A percentile compares a stretch with the other conserved stretches of the same genome.
phyloP scores from a whole-genome alignment of 2,113 vertebrate genomes.

The Oryzias javanicus region DNA sequence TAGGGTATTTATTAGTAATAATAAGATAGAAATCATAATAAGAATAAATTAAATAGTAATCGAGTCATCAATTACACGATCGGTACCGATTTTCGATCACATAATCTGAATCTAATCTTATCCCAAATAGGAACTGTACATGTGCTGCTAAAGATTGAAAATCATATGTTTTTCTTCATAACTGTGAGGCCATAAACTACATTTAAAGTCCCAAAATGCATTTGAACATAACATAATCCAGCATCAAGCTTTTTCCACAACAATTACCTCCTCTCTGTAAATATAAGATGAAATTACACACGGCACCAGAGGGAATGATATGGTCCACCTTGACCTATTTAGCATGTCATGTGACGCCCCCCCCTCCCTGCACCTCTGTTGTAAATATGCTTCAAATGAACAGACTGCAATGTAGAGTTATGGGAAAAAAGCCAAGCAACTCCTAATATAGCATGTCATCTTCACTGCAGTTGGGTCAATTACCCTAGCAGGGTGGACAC shows the following conservation, averaged over 20 bases:
- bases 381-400: conserved; percentile 44
- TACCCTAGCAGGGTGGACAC: conserved; percentile 48
- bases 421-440: conserved; percentile 15
- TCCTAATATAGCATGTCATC: conserved; percentile 46
- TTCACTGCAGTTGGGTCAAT: conserved; percentile 55
- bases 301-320: conserved; percentile 20
- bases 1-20: too few relatives aligned
- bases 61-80: too few relatives aligned
- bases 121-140: conserved; percentile 3
- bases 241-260: conserved; percentile 31
- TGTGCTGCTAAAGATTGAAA: conserved; percentile 7
- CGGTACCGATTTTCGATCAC: too few relatives aligned
- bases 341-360: conserved; percentile 32
- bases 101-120: too few relatives aligned
- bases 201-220: conserved; percentile 15
- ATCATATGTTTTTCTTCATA: neutral
- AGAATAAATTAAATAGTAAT: too few relatives aligned
- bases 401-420: conserved; percentile 33
- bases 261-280: conserved; percentile 17
- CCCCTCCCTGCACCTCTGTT: conserved; percentile 6
- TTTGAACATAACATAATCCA: conserved; percentile 16
- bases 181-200: conserved; percentile 1
- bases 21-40: too few relatives aligned
- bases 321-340: conserved; percentile 42
- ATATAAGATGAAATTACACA: conserved; percentile 47